Base-by-base conservation (phyloP, 2,888 invertebrate genomes). In the Auanema freiburgensis region DNA sequence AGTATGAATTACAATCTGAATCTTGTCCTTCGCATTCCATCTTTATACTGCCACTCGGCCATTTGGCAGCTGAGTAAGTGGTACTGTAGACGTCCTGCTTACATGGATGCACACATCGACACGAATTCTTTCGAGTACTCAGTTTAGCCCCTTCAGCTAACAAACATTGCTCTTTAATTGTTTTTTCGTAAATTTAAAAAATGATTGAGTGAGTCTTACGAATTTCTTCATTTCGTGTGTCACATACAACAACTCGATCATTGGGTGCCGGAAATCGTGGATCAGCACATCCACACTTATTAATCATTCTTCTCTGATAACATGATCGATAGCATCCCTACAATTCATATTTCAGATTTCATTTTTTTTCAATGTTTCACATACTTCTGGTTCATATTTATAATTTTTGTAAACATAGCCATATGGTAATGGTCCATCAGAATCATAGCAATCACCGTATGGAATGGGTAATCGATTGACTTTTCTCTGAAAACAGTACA, bases 301-400 rank as follows among this genome's bases (percentile, higher is more conserved):
- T 49, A n/a, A 80, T 74, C 18, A 82, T 79, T 42, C 71, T 54
- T 21, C 69, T 59, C 57, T 83, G 83, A 56, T 81, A 83, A 59
- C 79, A 82, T 41, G 78, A 77, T 58, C 79, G 79, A 67, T 74
- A 78, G 63, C 81, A 81, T n/a, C 81, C 80, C 79, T 80, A 40
- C 57, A 67, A 59, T 18, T 23, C 18, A 24, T 43, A n/a, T n/a
- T 54, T 21, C 8, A 1, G 10, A 18, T 21, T 23, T 52, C 5
- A 21, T 16, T 21, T 16, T 21, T 52, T 52, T 16, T n/a, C 52
- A 33, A 16, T 52, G 41, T 24, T 23, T 18, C 21, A 2, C 53
- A 14, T 46, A 75, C 80, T 66, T 81, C 81, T 5, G 81, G 80
- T 51, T 81, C 81, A 65, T 81, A 81, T 53, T 79, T 75, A 59